Evolutionary conservation across 2,888 invertebrate genomes (phyloP), one percentile per base, ranked within the genome.

Genomic region (Cryptophagus acutangulus): DNA sequence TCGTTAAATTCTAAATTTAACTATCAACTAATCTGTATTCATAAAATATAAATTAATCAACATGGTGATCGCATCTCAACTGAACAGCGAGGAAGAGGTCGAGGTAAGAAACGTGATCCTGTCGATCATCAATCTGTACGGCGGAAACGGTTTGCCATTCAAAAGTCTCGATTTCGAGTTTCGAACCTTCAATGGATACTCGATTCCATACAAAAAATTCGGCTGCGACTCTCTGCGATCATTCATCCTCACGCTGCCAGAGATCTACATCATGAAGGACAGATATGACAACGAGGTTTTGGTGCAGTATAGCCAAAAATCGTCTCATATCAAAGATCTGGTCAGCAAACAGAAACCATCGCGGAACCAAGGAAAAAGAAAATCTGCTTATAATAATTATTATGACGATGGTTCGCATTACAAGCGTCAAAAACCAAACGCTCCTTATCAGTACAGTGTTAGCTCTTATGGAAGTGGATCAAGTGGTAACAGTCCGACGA

Each of bases 121-220:
- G 36, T 54, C 56, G 6, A 51, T 58, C 26, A 54, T 54, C 17
- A 51, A 48, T 36, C 42, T 55, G 2, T 58, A 52, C 36, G 57
- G 61, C 15, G 45, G 48, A 12, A 43, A 53, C 36, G 61, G 61
- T 14, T 45, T 61, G 33, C 57, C 57, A 8, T 15, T 61, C 9
- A 37, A 51, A 17, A 26, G 39, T 26, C 45, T 59, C 9, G 51
- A 59, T 25, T 39, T 41, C 16, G 61, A 61, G 40, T 59, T 59
- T 39, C 35, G 38, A 38, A 42, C 37, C 14, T 51, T 46, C 25
- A 55, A 54, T 43, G 61, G 61, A 17, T 52, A 42, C 33, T 33
- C 49, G 3, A 53, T 59, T 36, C 61, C 61, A 8, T 61, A 55
- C 40, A 45, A 49, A 40, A 42, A 55, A 46, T 60, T 60, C 40